Percentiles rank a stretch among this genome's conserved stretches.
phyloP scores from a whole-genome alignment of 2,888 invertebrate genomes.

The Apotomis betuletana region DNA sequence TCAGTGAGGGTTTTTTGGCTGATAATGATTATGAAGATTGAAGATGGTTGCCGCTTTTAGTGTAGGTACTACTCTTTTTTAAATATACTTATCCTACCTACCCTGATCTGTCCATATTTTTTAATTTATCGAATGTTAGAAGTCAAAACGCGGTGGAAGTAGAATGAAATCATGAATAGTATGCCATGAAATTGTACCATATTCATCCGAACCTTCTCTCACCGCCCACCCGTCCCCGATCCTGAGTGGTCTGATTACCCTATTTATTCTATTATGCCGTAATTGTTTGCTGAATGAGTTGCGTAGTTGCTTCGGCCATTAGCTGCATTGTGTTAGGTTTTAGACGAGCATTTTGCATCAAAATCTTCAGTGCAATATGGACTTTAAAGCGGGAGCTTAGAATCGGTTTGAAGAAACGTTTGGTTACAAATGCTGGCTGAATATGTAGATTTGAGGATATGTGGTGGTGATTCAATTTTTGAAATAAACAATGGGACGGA shows the following conservation, averaged over 20 bases:
- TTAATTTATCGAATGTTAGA: neutral
- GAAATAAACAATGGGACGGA: constrained; percentile 32
- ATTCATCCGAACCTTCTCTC: constrained; percentile 31
- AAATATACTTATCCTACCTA: too few species aligned
- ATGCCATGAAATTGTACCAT: constrained; percentile 24
- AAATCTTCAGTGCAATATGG: constrained; percentile 1
- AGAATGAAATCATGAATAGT: neutral
- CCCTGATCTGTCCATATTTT: too few species aligned
- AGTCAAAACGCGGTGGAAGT: neutral
- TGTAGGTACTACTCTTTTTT: too few species aligned
- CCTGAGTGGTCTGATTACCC: constrained; percentile 81
- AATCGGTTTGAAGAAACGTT: neutral
- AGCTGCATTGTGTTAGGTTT: constrained; percentile 71
- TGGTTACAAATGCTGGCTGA: constrained; percentile 11
- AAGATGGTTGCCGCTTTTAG: too few species aligned
- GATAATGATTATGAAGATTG: too few species aligned
- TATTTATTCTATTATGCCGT: constrained; percentile 81
- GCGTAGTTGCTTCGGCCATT: constrained; percentile 69
- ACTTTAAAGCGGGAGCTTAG: neutral
- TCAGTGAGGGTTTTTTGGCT: too few species aligned
- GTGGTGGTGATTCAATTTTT: constrained; percentile 33
- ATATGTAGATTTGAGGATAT: constrained; percentile 32
- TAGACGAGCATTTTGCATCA: constrained; percentile 31
- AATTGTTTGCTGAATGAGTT: constrained; percentile 77
- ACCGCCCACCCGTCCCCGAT: constrained; percentile 52